A percentile compares a stretch with the other conserved stretches of the same genome.
phyloP scores from a whole-genome alignment of 2,797 vertebrate genomes.

The Bovichtus diacanthus region DNA sequence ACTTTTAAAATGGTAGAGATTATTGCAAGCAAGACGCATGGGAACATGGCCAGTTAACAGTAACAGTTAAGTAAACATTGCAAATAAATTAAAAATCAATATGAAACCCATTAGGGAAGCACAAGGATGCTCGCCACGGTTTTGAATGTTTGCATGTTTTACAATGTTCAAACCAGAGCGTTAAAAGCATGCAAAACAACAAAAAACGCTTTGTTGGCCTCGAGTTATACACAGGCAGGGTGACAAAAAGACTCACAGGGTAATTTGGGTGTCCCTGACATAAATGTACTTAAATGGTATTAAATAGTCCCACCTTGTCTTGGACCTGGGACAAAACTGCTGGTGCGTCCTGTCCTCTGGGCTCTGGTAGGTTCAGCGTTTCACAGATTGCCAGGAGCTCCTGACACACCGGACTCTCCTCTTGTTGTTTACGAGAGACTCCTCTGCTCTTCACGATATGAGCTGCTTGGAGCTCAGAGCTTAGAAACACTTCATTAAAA shows the following conservation, averaged over 20 bases:
- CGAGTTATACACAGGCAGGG: background rate
- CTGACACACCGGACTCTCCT: constrained; percentile 74
- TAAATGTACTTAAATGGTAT: background rate
- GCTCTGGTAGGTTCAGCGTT: constrained; percentile 84
- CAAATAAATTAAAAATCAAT: background rate
- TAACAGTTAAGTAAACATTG: background rate
- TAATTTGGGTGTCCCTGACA: background rate
- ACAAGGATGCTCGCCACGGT: no score
- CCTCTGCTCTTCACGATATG: constrained; percentile 87
- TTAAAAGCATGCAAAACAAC: background rate
- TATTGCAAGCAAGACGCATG: background rate
- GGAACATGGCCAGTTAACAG: background rate
- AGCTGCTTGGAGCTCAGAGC: constrained; percentile 95
- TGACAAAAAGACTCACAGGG: background rate
- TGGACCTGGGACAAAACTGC: constrained; percentile 85
- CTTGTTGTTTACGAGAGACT: constrained; percentile 61
- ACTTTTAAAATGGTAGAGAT: background rate
- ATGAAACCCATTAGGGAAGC: background rate
- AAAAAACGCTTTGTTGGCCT: background rate
- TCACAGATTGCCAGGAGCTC: constrained; percentile 88
- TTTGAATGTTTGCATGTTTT: background rate
- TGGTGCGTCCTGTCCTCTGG: constrained; percentile 74
- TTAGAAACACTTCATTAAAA: constrained; percentile 90
- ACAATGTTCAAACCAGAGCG: background rate
- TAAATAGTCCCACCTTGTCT: constrained; percentile 83